A percentile compares a stretch with the other conserved stretches of the same genome.
Evolutionary conservation across 2,797 vertebrate species (phyloP).

Genomic region (Falco biarmicus): DNA sequence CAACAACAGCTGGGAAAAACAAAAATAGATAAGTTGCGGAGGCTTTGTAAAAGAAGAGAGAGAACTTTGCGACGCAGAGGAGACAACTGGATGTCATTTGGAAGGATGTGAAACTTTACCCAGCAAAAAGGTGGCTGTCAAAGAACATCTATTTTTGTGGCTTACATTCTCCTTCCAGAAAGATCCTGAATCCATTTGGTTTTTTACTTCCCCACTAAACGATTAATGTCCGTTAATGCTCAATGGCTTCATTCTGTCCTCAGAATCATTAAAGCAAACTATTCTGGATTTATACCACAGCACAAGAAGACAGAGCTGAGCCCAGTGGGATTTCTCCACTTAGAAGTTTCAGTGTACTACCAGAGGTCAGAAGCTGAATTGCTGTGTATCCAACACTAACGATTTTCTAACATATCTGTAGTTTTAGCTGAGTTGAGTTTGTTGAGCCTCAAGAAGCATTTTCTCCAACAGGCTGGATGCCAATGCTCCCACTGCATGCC

Average conservation of each 20-base stretch:
- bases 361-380: not conserved
- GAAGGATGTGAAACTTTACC: slow-evolving; percentile 24
- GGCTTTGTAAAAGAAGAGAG: slow-evolving; percentile 12
- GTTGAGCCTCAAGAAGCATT: rapidly evolving
- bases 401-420: not conserved
- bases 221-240: not conserved
- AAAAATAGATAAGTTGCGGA: slow-evolving; percentile 7
- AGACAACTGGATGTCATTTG: not conserved
- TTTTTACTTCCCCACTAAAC: not conserved
- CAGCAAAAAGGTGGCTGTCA: not conserved
- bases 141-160: not conserved
- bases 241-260: not conserved
- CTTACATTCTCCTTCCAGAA: not conserved
- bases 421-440: not conserved
- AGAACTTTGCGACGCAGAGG: not conserved
- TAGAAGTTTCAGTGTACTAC: not conserved
- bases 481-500: rapidly evolving
- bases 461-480: not conserved
- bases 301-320: not conserved
- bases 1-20: slow-evolving; percentile 49
- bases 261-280: not conserved
- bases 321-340: not conserved
- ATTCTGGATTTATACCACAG: not conserved
- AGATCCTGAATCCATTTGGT: not conserved
- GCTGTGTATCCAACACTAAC: not conserved